These are phyloP conservation scores for Chelonia mydas DNA, from an alignment of 2,797 vertebrate genomes.

Conservation along the genomic window DNA sequence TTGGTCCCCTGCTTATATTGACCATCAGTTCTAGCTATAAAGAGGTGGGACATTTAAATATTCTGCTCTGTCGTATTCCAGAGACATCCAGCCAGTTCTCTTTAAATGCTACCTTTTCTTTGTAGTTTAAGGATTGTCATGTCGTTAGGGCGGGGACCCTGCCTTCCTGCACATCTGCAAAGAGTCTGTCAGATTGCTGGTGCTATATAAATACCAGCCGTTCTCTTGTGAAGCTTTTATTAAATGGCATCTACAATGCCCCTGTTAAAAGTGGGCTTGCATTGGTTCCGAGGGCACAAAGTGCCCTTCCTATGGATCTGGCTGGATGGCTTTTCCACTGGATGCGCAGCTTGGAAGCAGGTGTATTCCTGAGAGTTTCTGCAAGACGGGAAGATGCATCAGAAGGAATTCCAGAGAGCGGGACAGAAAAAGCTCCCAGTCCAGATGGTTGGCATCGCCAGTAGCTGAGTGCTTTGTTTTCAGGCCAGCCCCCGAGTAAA, in stretches of 20 bases:
- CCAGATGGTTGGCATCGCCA: neutral
- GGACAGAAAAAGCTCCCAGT: neutral
- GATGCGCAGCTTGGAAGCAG: neutral
- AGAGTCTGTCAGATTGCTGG: fast-evolving
- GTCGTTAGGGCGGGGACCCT: neutral
- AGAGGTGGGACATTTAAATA: neutral
- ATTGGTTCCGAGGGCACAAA: neutral
- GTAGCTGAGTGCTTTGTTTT: neutral
- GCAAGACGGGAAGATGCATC: neutral
- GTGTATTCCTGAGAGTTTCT: neutral
- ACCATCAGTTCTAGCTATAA: neutral
- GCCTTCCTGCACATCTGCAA: neutral
- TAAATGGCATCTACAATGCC: fast-evolving
- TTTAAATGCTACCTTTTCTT: neutral
- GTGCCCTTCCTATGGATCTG: neutral
- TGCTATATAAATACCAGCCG: fast-evolving
- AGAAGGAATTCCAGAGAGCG: neutral
- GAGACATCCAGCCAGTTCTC: neutral
- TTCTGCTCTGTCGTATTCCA: neutral
- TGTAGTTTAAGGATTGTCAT: neutral
- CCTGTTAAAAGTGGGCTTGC: neutral
- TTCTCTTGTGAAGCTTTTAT: neutral
- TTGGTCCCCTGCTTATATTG: neutral
- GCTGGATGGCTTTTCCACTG: neutral
- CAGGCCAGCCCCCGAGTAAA: neutral